Conservation (phyloP, 2,888 invertebrate genomes). For the Ferdinandea cuprea region DNA sequence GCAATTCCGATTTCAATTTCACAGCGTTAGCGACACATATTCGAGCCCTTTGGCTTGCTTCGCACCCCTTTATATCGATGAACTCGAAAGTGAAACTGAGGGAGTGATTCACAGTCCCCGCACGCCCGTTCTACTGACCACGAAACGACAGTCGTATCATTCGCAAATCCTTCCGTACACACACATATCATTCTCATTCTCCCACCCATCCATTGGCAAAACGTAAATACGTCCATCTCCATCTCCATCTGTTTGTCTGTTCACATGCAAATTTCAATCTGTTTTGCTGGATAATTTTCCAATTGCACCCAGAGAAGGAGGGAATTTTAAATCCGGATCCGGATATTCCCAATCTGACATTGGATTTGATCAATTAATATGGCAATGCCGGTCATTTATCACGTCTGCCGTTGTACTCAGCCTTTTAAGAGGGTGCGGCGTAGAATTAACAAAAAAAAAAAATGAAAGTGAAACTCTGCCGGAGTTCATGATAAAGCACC, state of each 20-base stretch:
- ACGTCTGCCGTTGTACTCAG: slow-evolving; percentile 50
- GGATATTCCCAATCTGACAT: slow-evolving; percentile 74
- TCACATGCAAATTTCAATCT: slow-evolving; percentile 74
- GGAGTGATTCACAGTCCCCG: slow-evolving; percentile 6
- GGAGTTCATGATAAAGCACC: slow-evolving; percentile 70
- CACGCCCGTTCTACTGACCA: slow-evolving; percentile 47
- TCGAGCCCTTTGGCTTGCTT: slow-evolving; percentile 30
- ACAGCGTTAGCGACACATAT: slow-evolving; percentile 67
- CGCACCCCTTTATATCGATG: slow-evolving; percentile 53
- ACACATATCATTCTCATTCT: slow-evolving; percentile 40
- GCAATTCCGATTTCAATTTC: slow-evolving; percentile 82
- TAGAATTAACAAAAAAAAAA: slow-evolving; percentile 13
- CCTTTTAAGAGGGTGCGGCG: slow-evolving; percentile 34
- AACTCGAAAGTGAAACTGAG: slow-evolving; percentile 50
- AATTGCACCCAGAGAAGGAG: slow-evolving; percentile 25
- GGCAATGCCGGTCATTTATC: slow-evolving; percentile 74
- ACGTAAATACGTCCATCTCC: slow-evolving; percentile 1
- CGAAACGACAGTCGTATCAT: slow-evolving; percentile 67
- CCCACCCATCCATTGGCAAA: not conserved
- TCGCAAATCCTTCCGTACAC: slow-evolving; percentile 61
- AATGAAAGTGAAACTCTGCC: slow-evolving; percentile 30
- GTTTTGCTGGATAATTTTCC: slow-evolving; percentile 55
- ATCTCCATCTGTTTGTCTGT: slow-evolving; percentile 49
- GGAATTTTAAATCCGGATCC: slow-evolving; percentile 68
- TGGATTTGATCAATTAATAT: slow-evolving; percentile 75